Evolutionary conservation across 1,140 invertebrate species (phyloP).

Genomic region (Schlechtendalia chinensis): DNA sequence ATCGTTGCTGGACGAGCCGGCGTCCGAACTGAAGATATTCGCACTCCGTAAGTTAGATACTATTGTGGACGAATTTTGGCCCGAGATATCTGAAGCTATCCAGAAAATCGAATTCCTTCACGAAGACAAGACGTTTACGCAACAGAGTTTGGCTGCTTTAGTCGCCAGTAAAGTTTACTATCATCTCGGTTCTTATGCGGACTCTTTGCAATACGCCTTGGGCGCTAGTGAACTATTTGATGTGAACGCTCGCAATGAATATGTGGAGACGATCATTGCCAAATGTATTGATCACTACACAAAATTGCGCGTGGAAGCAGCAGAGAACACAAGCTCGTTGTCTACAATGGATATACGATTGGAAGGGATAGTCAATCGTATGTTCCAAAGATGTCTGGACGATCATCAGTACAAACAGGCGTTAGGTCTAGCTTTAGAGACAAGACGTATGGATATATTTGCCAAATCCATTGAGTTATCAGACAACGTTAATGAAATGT

Average conservation of each 20-base stretch:
- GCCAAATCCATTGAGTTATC: constrained; percentile 86
- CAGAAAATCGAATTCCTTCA: constrained; percentile 96
- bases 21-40: constrained; percentile 89
- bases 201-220: constrained; percentile 90
- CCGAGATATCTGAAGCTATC: constrained; percentile 96
- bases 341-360: constrained; percentile 82
- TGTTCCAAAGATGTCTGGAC: constrained; percentile 94
- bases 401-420: constrained; percentile 92
- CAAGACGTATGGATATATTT: constrained; percentile 93
- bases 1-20: constrained; percentile 90
- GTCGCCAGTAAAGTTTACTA: constrained; percentile 99
- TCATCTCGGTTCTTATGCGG: constrained; percentile 93
- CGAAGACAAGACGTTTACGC: constrained; percentile 84
- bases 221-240: constrained; percentile 92
- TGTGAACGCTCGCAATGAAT: constrained; percentile 88
- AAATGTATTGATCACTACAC: constrained; percentile 96
- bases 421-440: constrained; percentile 91
- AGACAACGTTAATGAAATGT: constrained; percentile 86
- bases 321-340: constrained; percentile 61
- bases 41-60: constrained; percentile 85
- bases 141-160: constrained; percentile 89
- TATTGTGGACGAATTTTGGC: constrained; percentile 98
- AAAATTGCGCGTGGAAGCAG: constrained; percentile 72
- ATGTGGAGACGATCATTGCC: constrained; percentile 94
- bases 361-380: constrained; percentile 91